Conservation (phyloP, 2,888 invertebrate genomes). For the Epistrophe grossulariae region DNA sequence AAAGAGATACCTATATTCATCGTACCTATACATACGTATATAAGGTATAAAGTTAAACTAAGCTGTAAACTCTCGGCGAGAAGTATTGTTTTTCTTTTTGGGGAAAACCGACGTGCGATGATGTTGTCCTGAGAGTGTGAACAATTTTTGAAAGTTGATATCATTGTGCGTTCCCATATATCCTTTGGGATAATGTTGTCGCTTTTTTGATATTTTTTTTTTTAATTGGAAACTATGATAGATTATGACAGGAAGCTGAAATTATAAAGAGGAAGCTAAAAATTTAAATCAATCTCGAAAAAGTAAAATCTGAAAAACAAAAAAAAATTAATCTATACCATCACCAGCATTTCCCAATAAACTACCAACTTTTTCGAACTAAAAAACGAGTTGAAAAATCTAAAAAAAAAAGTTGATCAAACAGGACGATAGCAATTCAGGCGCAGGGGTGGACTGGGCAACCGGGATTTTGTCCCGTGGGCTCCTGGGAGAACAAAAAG, state of each 20-base stretch:
- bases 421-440: too few species aligned
- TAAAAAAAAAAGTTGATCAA: too few species aligned
- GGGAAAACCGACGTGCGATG: not conserved
- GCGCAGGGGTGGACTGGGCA: too few species aligned
- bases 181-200: constrained; percentile 28
- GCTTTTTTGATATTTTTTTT: constrained; percentile 3
- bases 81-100: constrained; percentile 11
- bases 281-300: not conserved
- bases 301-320: not conserved
- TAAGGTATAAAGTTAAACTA: not conserved
- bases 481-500: too few species aligned
- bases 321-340: not conserved
- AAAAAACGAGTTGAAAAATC: too few species aligned
- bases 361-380: too few species aligned
- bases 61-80: not conserved
- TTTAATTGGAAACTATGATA: constrained; percentile 58
- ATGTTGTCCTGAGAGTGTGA: constrained; percentile 40
- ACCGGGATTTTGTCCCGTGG: too few species aligned
- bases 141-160: constrained; percentile 62
- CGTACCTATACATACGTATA: too few species aligned
- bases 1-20: constrained; percentile 36
- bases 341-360: too few species aligned
- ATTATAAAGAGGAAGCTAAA: not conserved
- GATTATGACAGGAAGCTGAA: not conserved
- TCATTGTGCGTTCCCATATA: constrained; percentile 22